Conservation (phyloP, 2,888 invertebrate species). For the Argyresthia albistria region DNA sequence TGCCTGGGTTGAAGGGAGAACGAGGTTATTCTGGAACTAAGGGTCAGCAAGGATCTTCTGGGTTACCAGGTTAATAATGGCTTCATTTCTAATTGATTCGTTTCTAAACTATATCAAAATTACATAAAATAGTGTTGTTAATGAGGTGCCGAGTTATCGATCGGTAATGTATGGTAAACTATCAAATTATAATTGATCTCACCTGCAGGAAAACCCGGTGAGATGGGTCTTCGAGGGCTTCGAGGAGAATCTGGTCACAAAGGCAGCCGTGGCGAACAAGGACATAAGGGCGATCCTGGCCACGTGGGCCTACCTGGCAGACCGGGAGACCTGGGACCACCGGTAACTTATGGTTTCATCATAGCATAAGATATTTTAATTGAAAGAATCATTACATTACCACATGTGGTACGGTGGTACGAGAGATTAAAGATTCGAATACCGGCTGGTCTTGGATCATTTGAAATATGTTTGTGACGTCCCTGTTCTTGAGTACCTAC, state of each 20-base stretch:
- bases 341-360: constrained; percentile 50
- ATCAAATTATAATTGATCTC: too few relatives aligned
- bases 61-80: constrained; percentile 60
- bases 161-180: too few relatives aligned
- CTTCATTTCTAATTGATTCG: background rate
- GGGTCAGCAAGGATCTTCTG: constrained; percentile 81
- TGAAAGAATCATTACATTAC: too few relatives aligned
- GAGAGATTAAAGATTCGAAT: too few relatives aligned
- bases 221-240: constrained; percentile 74
- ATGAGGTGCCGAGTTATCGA: too few relatives aligned
- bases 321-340: constrained; percentile 81
- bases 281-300: constrained; percentile 82
- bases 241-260: constrained; percentile 78
- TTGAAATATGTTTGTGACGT: too few relatives aligned
- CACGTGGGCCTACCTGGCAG: constrained; percentile 83
- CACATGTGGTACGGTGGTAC: too few relatives aligned
- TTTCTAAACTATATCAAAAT: too few relatives aligned
- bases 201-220: constrained; percentile 72
- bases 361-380: too few relatives aligned
- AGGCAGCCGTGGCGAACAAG: constrained; percentile 82
- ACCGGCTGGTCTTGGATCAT: too few relatives aligned
- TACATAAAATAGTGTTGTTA: too few relatives aligned
- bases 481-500: too few relatives aligned
- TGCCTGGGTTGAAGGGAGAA: constrained; percentile 81
- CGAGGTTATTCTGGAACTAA: constrained; percentile 79